Conservation (phyloP, 37 sponge, comb jelly and placozoan species). For the Lycopodina hypogea region DNA sequence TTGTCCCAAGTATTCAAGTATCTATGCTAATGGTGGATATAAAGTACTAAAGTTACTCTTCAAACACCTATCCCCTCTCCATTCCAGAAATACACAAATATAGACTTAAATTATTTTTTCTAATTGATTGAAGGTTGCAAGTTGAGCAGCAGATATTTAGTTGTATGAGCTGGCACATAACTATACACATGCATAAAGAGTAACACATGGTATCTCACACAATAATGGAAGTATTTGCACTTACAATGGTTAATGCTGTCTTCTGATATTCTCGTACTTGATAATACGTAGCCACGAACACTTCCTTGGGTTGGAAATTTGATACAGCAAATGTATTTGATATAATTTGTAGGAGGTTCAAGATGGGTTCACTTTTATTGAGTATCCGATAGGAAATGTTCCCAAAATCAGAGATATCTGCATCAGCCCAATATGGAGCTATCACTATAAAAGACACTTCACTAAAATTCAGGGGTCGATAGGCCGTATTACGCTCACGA, state of each 20-base stretch:
- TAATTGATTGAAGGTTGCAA: no score
- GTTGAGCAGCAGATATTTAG: no score
- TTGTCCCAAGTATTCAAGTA: no score
- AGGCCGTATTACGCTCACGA: neutral
- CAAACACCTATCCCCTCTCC: no score
- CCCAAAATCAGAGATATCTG: neutral
- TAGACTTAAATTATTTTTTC: no score
- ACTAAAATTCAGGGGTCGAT: neutral
- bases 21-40: no score
- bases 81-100: no score
- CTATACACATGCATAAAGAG: neutral
- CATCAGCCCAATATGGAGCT: conserved; percentile 6
- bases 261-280: neutral
- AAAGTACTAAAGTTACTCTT: no score
- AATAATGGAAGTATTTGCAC: neutral
- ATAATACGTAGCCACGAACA: conserved; percentile 13
- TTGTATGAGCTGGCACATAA: neutral
- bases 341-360: neutral
- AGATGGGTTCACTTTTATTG: neutral
- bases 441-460: neutral
- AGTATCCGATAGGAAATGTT: conserved; percentile 5
- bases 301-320: neutral
- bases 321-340: neutral
- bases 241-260: no score
- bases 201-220: neutral